Evolutionary conservation across 2,888 invertebrate genomes (phyloP).

Genomic region (Laothoe populi): DNA sequence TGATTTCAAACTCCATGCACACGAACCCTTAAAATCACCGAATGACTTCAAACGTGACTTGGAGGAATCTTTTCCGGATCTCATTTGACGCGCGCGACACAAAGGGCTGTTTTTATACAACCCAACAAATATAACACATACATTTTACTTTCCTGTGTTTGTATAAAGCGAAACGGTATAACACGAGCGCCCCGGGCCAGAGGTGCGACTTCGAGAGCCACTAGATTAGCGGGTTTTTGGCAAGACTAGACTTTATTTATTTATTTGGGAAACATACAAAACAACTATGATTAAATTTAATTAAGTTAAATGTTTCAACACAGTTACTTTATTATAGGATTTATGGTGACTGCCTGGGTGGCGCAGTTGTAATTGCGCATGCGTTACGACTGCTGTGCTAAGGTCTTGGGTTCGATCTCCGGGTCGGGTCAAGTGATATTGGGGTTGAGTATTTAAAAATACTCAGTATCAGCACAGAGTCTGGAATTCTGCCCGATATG

Average conservation of each 20-base stretch:
- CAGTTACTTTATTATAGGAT: no score
- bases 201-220: slow-evolving; percentile 11
- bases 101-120: slow-evolving; percentile 26
- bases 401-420: no score
- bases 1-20: neutral
- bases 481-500: no score
- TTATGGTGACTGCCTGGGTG: no score
- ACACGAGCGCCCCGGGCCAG: slow-evolving; percentile 21
- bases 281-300: no score
- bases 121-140: neutral
- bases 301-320: no score
- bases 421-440: no score
- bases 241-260: neutral
- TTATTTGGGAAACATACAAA: neutral
- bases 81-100: slow-evolving; percentile 19
- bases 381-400: no score
- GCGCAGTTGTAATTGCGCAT: no score
- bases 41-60: neutral
- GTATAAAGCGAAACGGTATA: slow-evolving; percentile 27
- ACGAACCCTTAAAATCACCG: neutral
- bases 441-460: no score
- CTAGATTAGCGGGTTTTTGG: slow-evolving; percentile 6
- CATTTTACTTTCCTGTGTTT: slow-evolving; percentile 27
- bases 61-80: neutral
- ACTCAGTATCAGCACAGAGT: no score